Base-by-base conservation (phyloP, 2,113 vertebrate species). In the Microcebus tavaratra region DNA sequence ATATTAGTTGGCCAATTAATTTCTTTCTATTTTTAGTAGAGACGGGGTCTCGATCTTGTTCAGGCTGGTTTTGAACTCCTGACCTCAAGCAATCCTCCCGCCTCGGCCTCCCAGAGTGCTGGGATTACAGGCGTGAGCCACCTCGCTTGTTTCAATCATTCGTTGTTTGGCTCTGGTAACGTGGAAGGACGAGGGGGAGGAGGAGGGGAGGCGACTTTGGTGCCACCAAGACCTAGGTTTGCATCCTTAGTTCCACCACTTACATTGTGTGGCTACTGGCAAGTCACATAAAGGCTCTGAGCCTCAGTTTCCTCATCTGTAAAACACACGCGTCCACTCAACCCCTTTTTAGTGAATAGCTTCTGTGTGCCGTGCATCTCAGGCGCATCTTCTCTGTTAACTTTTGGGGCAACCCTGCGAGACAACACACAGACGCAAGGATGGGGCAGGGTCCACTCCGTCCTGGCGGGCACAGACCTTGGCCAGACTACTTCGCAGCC, bases 391-490 rank as follows among this genome's bases (percentile, higher is more conserved):
- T 63, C 61, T 68, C 23, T 0, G 45, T 31, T n/a, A 8, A 48
- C 12, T 31, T 55, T 59, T 45, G 10, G 10, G 12, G 31, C 7
- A 29, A 10, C 36, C 36, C 81, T 8, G 6, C 7, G 61, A 42
- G 36, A 20, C 10, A 25, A 10, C n/a, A 48, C 6, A 0, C 31
- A 34, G 39, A 12, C 4, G 12, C 18, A 4, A 9, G 2, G 36
- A 45, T 45, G 8, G 59, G 4, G 0, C 1, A 9, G 31, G 34
- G 25, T 8, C 67, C 36, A 2, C 31, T 12, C 55, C 55, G 3
- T 4, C 31, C 55, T 31, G 5, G 4, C 2, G 2, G 23, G 45
- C 12, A 0, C 5, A 39, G 25, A 23, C 57, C 1, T 7, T 31
- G 1, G 29, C 53, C 72, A 18, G 50, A 31, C n/a, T 29, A 10